Conservation (phyloP, 1,140 invertebrate genomes). For the Adelges cooleyi region DNA sequence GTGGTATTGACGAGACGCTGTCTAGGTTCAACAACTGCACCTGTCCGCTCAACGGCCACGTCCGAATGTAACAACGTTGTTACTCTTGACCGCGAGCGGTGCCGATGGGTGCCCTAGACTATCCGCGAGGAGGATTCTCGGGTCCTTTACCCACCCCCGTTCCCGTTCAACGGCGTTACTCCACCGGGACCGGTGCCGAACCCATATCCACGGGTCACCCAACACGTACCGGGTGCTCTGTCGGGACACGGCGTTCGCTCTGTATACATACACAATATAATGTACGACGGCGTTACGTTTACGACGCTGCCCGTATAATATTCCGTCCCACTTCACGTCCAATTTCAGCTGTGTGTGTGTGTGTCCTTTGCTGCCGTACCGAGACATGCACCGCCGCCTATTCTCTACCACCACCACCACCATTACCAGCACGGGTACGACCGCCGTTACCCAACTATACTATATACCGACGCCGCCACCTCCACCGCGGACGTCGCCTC, state of each 20-base stretch:
- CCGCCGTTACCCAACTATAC: neutral
- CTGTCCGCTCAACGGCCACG: too few species aligned
- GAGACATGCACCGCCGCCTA: neutral
- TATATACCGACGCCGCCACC: neutral
- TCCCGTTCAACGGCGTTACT: too few species aligned
- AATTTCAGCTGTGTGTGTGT: slow-evolving; percentile 14
- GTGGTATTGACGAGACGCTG: too few species aligned
- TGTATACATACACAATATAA: neutral
- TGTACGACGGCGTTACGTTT: neutral
- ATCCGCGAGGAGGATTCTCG: too few species aligned
- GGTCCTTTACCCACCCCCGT: too few species aligned
- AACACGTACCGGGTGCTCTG: neutral
- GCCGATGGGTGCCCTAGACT: too few species aligned
- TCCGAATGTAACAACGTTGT: too few species aligned
- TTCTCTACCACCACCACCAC: neutral
- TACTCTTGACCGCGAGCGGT: too few species aligned
- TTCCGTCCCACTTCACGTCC: slow-evolving; percentile 27
- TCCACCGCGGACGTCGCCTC: neutral
- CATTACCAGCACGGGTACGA: neutral
- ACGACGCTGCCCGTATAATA: neutral
- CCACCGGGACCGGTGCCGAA: too few species aligned
- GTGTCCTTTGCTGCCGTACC: slow-evolving; percentile 6
- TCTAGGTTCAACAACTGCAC: too few species aligned
- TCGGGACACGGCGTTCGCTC: neutral
- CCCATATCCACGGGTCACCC: too few species aligned